Percentiles rank a stretch among this genome's conserved stretches.
Conservation (phyloP, 1,140 invertebrate species). For the Luehdorfia chinensis region DNA sequence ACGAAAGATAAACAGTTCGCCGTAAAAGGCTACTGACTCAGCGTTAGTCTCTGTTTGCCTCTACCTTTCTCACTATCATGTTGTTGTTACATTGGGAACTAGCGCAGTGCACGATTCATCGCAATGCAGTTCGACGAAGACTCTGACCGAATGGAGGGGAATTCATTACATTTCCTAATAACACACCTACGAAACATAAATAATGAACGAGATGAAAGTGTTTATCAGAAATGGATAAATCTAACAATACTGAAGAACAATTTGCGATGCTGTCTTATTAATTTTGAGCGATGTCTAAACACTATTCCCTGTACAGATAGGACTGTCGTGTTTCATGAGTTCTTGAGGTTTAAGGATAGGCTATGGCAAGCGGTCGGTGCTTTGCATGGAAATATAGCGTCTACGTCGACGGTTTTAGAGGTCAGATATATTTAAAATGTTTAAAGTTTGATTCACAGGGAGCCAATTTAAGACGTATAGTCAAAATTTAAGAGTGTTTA, state of each 20-base stretch:
- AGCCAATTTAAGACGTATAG: too few relatives aligned
- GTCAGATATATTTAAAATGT: slow-evolving; percentile 18
- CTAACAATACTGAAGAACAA: slow-evolving; percentile 43
- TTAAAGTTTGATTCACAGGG: too few relatives aligned
- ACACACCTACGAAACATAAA: slow-evolving; percentile 30
- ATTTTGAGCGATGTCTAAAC: slow-evolving; percentile 33
- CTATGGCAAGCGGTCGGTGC: slow-evolving; percentile 52
- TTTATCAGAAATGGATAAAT: slow-evolving; percentile 52
- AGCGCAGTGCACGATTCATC: neutral
- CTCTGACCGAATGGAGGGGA: slow-evolving; percentile 26
- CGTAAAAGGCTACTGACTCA: slow-evolving; percentile 40
- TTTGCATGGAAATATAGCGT: slow-evolving; percentile 40
- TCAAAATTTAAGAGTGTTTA: too few relatives aligned
- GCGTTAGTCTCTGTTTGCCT: slow-evolving; percentile 10
- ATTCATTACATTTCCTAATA: slow-evolving; percentile 27
- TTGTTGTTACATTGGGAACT: neutral
- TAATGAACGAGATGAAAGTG: slow-evolving; percentile 20
- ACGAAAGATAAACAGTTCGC: slow-evolving; percentile 49
- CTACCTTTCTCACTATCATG: neutral
- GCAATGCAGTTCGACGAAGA: slow-evolving; percentile 21
- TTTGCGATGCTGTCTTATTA: slow-evolving; percentile 30
- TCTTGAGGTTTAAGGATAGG: slow-evolving; percentile 40
- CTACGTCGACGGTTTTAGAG: slow-evolving; percentile 23
- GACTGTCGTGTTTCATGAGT: slow-evolving; percentile 30
- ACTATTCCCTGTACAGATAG: slow-evolving; percentile 26